Percentiles rank a stretch among this genome's conserved stretches.
These are phyloP conservation scores for Ascidia mentula DNA, from an alignment of 23 tunicate genomes.

Conservation along the genomic window DNA sequence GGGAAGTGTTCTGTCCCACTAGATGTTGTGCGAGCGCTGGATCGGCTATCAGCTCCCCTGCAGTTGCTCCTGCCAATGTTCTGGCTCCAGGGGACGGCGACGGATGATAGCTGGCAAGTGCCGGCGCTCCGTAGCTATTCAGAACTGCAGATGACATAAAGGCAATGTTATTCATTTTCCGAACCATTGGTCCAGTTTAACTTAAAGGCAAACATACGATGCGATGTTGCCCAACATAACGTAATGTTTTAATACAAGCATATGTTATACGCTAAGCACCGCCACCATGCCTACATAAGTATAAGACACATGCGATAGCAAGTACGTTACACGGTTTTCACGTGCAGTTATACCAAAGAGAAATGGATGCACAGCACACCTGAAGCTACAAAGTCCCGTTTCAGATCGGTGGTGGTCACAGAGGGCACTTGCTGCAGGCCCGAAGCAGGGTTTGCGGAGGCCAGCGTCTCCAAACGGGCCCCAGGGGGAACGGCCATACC, in stretches of 20 bases:
- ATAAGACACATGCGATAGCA: too few relatives aligned
- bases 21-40: conserved; percentile 44
- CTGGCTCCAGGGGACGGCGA: conserved; percentile 61
- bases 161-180: too few relatives aligned
- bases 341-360: too few relatives aligned
- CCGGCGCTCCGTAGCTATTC: conserved; percentile 52
- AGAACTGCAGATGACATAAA: conserved; percentile 47
- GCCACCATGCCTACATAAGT: background rate
- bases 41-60: conserved; percentile 61
- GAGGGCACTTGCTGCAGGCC: conserved; percentile 18
- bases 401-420: conserved; percentile 29
- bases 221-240: too few relatives aligned
- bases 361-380: too few relatives aligned
- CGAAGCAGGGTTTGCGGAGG: conserved; percentile 26
- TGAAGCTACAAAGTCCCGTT: conserved; percentile 70
- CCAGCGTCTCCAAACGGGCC: conserved; percentile 37
- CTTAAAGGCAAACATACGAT: too few relatives aligned
- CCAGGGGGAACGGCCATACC: conserved; percentile 29
- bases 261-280: too few relatives aligned
- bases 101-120: conserved; percentile 53
- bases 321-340: too few relatives aligned
- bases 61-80: conserved; percentile 16
- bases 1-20: conserved; percentile 38
- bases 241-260: too few relatives aligned
- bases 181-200: too few relatives aligned